These are phyloP conservation scores for Chelidonichthys spinosus DNA, from an alignment of 2,797 vertebrate species.

Conservation along the genomic window DNA sequence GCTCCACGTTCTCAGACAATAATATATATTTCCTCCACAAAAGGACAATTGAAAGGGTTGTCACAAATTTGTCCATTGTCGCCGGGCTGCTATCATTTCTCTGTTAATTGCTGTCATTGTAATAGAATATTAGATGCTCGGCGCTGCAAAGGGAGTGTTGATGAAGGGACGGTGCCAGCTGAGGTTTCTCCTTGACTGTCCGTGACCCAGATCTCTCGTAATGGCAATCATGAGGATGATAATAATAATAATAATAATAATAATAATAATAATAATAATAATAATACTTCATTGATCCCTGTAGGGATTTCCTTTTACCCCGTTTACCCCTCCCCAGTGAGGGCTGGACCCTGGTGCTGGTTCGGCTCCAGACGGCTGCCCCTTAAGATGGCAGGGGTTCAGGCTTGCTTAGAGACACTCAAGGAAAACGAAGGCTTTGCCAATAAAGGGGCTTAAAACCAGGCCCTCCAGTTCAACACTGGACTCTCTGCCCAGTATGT, in stretches of 20 bases:
- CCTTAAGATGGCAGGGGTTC: constrained; percentile 28
- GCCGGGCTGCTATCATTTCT: constrained; percentile 77
- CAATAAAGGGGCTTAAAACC: constrained; percentile 53
- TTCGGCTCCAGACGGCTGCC: constrained; percentile 23
- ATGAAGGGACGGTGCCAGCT: constrained; percentile 66
- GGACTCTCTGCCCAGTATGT: constrained; percentile 22
- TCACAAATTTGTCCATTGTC: constrained; percentile 84
- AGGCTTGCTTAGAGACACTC: constrained; percentile 45
- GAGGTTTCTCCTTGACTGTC: constrained; percentile 73
- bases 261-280: constrained; percentile 46
- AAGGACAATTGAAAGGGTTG: constrained; percentile 82
- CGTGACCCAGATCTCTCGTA: constrained; percentile 69
- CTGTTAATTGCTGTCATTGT: constrained; percentile 81
- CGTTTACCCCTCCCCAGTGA: constrained; percentile 8
- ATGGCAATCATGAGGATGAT: constrained; percentile 64
- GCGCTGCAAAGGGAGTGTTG: constrained; percentile 66
- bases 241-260: constrained; percentile 42
- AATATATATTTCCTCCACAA: constrained; percentile 80
- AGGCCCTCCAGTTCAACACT: constrained; percentile 51
- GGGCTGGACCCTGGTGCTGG: constrained; percentile 5
- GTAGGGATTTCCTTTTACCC: constrained; percentile 28
- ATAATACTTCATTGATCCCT: constrained; percentile 63
- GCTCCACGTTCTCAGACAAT: constrained; percentile 77
- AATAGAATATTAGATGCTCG: constrained; percentile 79
- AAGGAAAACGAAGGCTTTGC: constrained; percentile 53